phyloP scores from a whole-genome alignment of 1,140 invertebrate genomes.

The Cardiocondyla obscurior region DNA sequence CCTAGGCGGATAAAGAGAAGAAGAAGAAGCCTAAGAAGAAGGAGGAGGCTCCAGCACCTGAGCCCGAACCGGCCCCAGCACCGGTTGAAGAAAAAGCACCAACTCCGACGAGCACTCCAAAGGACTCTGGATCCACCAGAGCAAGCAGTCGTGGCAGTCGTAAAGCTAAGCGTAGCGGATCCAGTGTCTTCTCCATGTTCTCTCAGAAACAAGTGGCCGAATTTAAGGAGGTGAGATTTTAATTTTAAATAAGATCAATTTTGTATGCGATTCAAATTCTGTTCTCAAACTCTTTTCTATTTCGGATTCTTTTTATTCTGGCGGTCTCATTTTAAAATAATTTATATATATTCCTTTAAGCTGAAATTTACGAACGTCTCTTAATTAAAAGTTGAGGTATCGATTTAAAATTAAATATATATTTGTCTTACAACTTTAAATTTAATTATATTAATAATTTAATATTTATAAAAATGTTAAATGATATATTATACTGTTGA shows the following conservation, averaged over 20 bases:
- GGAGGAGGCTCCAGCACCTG: constrained; percentile 84
- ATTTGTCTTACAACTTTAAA: neutral
- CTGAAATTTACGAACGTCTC: no score
- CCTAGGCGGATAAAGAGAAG: constrained; percentile 87
- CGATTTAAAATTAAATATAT: neutral
- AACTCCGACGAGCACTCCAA: constrained; percentile 80
- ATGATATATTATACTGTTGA: neutral
- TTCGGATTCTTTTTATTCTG: neutral
- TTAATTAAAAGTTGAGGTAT: no score
- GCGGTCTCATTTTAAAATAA: neutral
- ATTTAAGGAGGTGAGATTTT: constrained; percentile 97
- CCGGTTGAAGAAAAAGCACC: constrained; percentile 81
- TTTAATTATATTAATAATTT: neutral
- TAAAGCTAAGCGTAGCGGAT: constrained; percentile 92
- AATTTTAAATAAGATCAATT: neutral
- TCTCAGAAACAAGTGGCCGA: constrained; percentile 97
- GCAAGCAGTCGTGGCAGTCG: constrained; percentile 92
- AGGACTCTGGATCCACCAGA: constrained; percentile 87
- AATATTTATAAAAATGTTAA: neutral
- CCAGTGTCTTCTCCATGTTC: constrained; percentile 98
- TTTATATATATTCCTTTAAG: neutral
- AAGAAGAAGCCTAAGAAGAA: constrained; percentile 87
- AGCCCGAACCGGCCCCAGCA: constrained; percentile 82
- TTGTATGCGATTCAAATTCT: neutral
- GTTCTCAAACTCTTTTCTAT: neutral